Base-by-base conservation (phyloP, 2,113 vertebrate species). In the Eulacestoma nigropectus region DNA sequence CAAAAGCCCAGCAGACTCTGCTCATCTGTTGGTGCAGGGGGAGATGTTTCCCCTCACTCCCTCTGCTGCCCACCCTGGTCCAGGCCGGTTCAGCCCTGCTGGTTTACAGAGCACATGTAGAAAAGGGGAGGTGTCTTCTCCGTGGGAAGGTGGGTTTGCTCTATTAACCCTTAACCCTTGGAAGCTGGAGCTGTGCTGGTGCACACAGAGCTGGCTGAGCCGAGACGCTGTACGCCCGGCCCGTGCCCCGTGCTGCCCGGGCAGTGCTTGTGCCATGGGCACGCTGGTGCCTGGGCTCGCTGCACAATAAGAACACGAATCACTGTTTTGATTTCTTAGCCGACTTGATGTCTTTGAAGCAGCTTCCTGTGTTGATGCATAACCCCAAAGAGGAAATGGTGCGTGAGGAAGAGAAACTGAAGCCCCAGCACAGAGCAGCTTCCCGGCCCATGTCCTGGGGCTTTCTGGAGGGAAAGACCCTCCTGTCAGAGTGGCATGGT, bases 371-470 rank as follows among this genome's bases (percentile, higher is more conserved):
- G 1, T 59, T 4, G 1, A 5, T 49, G 32, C 63, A 59, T 59
- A 87, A n/a, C 21, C 44, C 15, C 7, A 9, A 7, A n/a, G 63
- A 62, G 57, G 82, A 93, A 77, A 46, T 16, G 12, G 42, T 4
- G 7, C 56, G 72, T 29, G 50, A 74, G 90, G 87, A 97, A 97
- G n/a, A 55, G 90, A 89, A 91, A 97, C 46, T 0, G 0, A 57
- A 64, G 64, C 10, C 21, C 7, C 33, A 14, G 55, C 3, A 0
- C 4, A 16, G 56, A 16, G 76, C 1, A 20, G 12, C 16, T 72
- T 55, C 19, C 27, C 4, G 26, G 52, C 7, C 2, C 1, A 0
- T 4, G 13, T 68, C 21, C 41, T 1, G 1, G 62, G 53, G 37
- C 77, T 74, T 33, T 9, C 30, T 63, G 70, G 19, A 47, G 53